Evolutionary conservation across 2,888 invertebrate species (phyloP).

Genomic region (Acleris laterana): DNA sequence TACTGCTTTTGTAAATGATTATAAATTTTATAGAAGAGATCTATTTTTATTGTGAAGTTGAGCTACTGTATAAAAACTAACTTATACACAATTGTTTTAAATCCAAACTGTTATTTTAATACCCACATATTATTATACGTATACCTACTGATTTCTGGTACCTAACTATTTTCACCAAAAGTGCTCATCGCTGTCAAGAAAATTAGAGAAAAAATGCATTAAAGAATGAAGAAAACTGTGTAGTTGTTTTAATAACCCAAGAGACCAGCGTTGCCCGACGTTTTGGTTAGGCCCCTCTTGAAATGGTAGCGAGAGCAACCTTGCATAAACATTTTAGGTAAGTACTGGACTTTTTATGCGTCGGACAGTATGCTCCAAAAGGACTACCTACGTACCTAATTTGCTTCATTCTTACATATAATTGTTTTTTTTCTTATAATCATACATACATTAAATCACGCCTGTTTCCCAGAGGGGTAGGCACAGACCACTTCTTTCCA

Average conservation of each 20-base stretch:
- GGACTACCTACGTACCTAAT: no score
- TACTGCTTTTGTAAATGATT: constrained; percentile 81
- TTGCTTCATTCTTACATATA: no score
- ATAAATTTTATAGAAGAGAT: constrained; percentile 84
- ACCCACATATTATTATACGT: constrained; percentile 37
- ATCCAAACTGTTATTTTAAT: constrained; percentile 73
- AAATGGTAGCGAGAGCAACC: no score
- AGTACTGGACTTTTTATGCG: no score
- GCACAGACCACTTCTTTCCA: no score
- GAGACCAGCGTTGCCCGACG: neutral
- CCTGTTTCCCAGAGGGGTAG: no score
- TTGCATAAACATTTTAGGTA: no score
- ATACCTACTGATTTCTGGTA: constrained; percentile 78
- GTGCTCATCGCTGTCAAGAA: constrained; percentile 88
- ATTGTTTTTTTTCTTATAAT: no score
- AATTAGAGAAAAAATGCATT: constrained; percentile 85
- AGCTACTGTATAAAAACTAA: constrained; percentile 70
- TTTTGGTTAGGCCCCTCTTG: no score
- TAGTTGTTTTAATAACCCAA: constrained; percentile 56
- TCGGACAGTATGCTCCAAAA: no score
- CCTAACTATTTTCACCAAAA: constrained; percentile 86
- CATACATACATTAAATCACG: no score
- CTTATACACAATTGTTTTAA: constrained; percentile 72
- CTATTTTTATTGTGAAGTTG: constrained; percentile 84
- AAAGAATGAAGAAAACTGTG: constrained; percentile 81